Evolutionary conservation across 2,113 vertebrate genomes (phyloP).

Genomic region (Nibea coibor): DNA sequence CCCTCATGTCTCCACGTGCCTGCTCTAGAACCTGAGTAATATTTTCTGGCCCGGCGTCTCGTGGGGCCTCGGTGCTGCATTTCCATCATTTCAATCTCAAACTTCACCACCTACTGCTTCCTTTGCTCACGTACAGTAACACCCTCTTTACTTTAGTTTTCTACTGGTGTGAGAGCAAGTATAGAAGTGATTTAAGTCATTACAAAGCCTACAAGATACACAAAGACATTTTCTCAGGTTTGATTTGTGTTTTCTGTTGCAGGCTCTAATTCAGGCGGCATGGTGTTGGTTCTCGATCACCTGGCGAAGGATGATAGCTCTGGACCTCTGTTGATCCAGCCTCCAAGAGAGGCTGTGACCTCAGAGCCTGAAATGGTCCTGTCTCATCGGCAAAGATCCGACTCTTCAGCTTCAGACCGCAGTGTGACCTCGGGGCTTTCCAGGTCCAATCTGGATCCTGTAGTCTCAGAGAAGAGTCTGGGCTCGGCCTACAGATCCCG

Average conservation of each 20-base stretch:
- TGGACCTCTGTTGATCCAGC: constrained; percentile 67
- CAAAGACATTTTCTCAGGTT: constrained; percentile 7
- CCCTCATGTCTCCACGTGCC: constrained; percentile 69
- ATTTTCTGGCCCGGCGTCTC: constrained; percentile 42
- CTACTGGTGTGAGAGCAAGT: background rate
- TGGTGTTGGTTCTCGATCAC: constrained; percentile 84
- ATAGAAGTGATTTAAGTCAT: background rate
- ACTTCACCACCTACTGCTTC: constrained; percentile 26
- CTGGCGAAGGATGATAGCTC: constrained; percentile 76
- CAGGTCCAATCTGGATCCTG: constrained; percentile 64
- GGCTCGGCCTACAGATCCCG: constrained; percentile 62
- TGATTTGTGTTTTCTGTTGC: constrained; percentile 29
- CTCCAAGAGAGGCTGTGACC: constrained; percentile 68
- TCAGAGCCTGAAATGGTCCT: constrained; percentile 70
- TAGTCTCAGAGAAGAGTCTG: constrained; percentile 57
- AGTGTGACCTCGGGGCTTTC: constrained; percentile 59
- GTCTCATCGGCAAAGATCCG: constrained; percentile 70
- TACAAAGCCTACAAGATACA: background rate
- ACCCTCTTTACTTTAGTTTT: background rate
- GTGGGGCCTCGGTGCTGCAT: constrained; percentile 21
- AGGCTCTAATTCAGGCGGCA: constrained; percentile 79
- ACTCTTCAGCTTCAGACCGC: constrained; percentile 72
- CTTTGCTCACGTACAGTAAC: constrained; percentile 14
- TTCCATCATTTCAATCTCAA: constrained; percentile 46
- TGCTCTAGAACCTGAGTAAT: constrained; percentile 60